Base-by-base conservation (phyloP, 2,888 invertebrate genomes). In the Oscheius myriophilus region DNA sequence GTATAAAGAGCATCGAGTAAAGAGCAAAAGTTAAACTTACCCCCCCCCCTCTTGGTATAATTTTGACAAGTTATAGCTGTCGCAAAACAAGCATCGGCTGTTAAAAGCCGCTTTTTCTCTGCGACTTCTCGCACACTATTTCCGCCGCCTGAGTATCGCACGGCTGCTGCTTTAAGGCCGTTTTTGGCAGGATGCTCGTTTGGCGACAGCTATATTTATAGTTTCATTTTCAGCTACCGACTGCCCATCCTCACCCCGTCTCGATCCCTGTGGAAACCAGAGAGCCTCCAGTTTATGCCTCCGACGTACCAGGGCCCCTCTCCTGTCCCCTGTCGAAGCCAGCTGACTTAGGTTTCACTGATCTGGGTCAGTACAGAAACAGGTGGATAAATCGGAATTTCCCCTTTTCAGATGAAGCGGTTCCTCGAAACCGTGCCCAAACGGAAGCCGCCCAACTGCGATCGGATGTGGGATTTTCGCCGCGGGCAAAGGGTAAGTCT, bases 321-420 rank as follows among this genome's bases (percentile, higher is more conserved):
- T 73, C 76, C 16, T 71, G 72, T 62, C 76, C 73, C 12, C 46
- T 73, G 6, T 65, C 71, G 2, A 63, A 76, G 57, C 75, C 75
- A 1, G 53, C 72, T 12, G 76, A 67, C 21, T 43, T 75, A 25
- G 75, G 78, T 25, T 78, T 78, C 53, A 75, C 69, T 1, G 78
- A 75, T 61, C 55, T 78, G 1, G 78, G 72, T 75, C 18, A 57
- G 69, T 43, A 4, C 21, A 21, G 14, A 53, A 14, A 3, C 53
- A 2, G 25, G 11, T 54, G 25, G 26, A 14, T 21, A 9, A 12
- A 25, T 6, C 7, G 41, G 7, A 16, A 55, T 11, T 55, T n/a
- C 25, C 12, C n/a, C n/a, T n/a, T n/a, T 62, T 41, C 1, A 63
- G 63, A 53, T 23, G 63, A 52, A 16, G 63, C 63, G 2, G 23